Percentiles rank a stretch among this genome's conserved stretches.
Conservation (phyloP, 2,113 vertebrate genomes). For the Xyrauchen texanus region DNA sequence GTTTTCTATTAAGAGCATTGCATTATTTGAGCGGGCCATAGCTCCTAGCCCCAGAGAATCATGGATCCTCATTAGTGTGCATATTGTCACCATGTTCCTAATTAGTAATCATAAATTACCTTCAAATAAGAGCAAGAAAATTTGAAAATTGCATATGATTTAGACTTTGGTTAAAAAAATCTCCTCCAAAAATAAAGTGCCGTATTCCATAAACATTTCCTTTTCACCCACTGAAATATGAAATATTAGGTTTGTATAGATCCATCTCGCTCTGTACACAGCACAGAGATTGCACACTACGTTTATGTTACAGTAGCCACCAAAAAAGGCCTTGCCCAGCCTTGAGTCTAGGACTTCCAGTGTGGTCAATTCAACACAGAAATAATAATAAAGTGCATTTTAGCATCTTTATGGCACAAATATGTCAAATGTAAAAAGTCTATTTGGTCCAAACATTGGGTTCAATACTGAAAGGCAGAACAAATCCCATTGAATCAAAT, state of each 20-base stretch:
- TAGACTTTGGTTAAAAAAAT: slow-evolving; percentile 48
- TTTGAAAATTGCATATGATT: slow-evolving; percentile 52
- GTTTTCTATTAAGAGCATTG: slow-evolving; percentile 30
- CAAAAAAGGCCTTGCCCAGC: slow-evolving; percentile 15
- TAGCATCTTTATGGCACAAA: slow-evolving; percentile 58
- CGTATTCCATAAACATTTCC: slow-evolving; percentile 41
- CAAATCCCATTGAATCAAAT: not conserved
- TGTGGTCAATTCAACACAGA: not conserved
- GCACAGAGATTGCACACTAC: slow-evolving; percentile 36
- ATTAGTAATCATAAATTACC: slow-evolving; percentile 48
- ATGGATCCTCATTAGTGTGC: slow-evolving; percentile 29
- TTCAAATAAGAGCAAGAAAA: slow-evolving; percentile 35
- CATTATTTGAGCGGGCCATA: slow-evolving; percentile 5
- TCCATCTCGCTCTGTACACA: slow-evolving; percentile 22
- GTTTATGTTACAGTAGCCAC: slow-evolving; percentile 21
- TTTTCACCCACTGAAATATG: slow-evolving; percentile 27
- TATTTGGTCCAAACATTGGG: slow-evolving; percentile 54
- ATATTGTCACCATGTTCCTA: slow-evolving; percentile 23
- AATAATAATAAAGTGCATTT: slow-evolving; percentile 59
- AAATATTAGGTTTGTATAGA: slow-evolving; percentile 23
- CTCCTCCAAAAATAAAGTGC: slow-evolving; percentile 62
- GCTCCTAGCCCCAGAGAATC: slow-evolving; percentile 14
- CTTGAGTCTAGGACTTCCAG: slow-evolving; percentile 19
- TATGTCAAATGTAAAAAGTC: slow-evolving; percentile 44
- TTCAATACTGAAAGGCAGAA: slow-evolving; percentile 47